Percentiles rank a stretch among this genome's conserved stretches.
Evolutionary conservation across 2,888 invertebrate species (phyloP).

Genomic region (Cerceris ruficornis): DNA sequence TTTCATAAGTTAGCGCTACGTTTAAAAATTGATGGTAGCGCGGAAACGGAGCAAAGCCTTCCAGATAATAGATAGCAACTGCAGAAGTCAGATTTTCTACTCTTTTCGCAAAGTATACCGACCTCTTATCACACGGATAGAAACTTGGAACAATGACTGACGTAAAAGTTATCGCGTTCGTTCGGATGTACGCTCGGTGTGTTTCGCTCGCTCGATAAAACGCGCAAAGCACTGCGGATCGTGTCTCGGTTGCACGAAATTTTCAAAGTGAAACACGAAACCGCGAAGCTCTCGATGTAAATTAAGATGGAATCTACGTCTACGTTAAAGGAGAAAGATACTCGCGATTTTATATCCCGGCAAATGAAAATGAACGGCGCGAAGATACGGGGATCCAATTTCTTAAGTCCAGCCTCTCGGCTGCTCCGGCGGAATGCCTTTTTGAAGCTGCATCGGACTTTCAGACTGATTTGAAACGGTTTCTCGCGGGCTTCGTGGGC

Average conservation of each 20-base stretch:
- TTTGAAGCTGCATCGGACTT: neutral
- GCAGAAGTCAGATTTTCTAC: constrained; percentile 29
- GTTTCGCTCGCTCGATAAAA: neutral
- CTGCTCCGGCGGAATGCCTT: neutral
- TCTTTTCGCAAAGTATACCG: constrained; percentile 25
- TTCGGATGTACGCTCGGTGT: neutral
- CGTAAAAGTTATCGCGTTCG: constrained; percentile 38
- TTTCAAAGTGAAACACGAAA: constrained; percentile 20
- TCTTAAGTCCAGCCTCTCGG: neutral
- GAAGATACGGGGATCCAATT: neutral
- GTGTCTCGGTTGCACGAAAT: neutral
- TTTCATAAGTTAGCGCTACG: neutral
- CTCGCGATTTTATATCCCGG: constrained; percentile 1
- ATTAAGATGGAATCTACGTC: neutral
- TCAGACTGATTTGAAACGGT: neutral
- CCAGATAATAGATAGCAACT: neutral
- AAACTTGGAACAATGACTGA: constrained; percentile 35
- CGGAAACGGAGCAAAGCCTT: neutral
- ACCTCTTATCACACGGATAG: constrained; percentile 34
- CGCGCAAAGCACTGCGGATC: neutral
- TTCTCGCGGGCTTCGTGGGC: neutral
- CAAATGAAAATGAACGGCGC: neutral
- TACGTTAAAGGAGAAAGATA: neutral
- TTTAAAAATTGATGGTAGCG: neutral
- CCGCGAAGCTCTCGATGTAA: constrained; percentile 14